These are phyloP conservation scores for Hozukius guyotensis DNA, from an alignment of 2,797 vertebrate species.

Conservation along the genomic window DNA sequence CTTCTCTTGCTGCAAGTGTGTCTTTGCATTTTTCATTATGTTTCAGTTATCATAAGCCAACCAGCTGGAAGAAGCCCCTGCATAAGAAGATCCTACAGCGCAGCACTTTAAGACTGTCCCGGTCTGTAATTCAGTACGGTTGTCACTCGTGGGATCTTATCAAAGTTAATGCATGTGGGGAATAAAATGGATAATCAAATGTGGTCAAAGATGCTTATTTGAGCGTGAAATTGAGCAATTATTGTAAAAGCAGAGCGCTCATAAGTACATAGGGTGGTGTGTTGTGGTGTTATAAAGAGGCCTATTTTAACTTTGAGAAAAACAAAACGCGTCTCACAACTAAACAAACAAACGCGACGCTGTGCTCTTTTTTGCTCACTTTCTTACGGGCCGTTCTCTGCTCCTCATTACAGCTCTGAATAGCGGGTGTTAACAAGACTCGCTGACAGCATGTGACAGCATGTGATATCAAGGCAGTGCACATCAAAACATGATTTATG, in stretches of 20 bases:
- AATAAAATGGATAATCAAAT: constrained; percentile 75
- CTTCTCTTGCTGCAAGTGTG: constrained; percentile 39
- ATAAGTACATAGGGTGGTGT: constrained; percentile 24
- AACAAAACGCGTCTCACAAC: constrained; percentile 28
- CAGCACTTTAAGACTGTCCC: constrained; percentile 57
- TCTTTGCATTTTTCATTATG: constrained; percentile 80
- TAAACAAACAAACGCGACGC: constrained; percentile 54
- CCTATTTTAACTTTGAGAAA: constrained; percentile 21
- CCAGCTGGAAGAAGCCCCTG: constrained; percentile 72
- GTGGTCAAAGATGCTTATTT: constrained; percentile 72
- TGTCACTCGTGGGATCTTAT: constrained; percentile 71
- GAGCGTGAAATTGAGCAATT: constrained; percentile 66
- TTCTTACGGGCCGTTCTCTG: constrained; percentile 63
- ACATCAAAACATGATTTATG: constrained; percentile 84
- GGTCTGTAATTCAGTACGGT: constrained; percentile 61
- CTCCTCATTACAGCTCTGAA: constrained; percentile 76
- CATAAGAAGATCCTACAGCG: constrained; percentile 70
- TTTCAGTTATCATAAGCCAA: constrained; percentile 78
- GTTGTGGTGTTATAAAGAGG: constrained; percentile 44
- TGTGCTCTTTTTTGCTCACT: constrained; percentile 57
- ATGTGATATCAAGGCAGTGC: constrained; percentile 74
- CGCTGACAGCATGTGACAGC: constrained; percentile 78
- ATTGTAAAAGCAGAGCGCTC: constrained; percentile 53
- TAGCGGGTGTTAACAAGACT: constrained; percentile 76
- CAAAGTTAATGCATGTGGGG: constrained; percentile 63